Base-by-base conservation (phyloP, 2,797 vertebrate genomes). In the Tapirus indicus region DNA sequence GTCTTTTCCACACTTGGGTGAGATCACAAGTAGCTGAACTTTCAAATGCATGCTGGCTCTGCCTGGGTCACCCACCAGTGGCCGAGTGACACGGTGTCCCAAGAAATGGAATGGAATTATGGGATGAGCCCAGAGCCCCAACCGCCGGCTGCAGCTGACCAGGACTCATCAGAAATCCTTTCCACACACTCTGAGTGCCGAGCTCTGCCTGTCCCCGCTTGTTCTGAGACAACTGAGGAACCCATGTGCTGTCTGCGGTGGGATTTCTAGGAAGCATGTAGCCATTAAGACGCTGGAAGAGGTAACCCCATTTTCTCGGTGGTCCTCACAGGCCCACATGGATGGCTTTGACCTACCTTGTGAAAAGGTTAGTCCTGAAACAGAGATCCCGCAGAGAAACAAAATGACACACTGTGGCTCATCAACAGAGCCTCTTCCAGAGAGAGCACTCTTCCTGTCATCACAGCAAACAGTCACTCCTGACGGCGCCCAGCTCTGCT, bases 181-280 rank as follows among this genome's bases (percentile, higher is more conserved):
- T 6, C 27, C 38, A 4, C 11, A 0, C 68, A 29, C 13, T 72
- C 84, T 5, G 64, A 38, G 38, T 25, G 4, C 0, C 1, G 32
- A 41, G 64, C n/a, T 29, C 44, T n/a, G 3, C 47, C 29, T 72
- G 91, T 66, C 58, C 91, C 69, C 62, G 47, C 47, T 47, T 62
- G 29, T 38, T 47, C 10, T 35, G 54, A 52, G 4, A 62, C 4
- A 23, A n/a, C 38, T 21, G 41, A 29, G 72, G 64, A 68, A 35
- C 25, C 44, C 54, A 7, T 38, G 52, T 68, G 87, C 79, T 29
- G 32, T 32, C 41, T 18, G 17, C 69, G 17, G 12, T 29, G 62
- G 17, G 27, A 9, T 58, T 58, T 13, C 72, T 38, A 14, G 78
- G 44, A 77, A 35, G 32, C 13, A 9, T 0, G 10, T 4, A 2